A percentile compares a stretch with the other conserved stretches of the same genome.
Evolutionary conservation across 2,888 invertebrate genomes (phyloP).

Genomic region (Lasiommata megera): DNA sequence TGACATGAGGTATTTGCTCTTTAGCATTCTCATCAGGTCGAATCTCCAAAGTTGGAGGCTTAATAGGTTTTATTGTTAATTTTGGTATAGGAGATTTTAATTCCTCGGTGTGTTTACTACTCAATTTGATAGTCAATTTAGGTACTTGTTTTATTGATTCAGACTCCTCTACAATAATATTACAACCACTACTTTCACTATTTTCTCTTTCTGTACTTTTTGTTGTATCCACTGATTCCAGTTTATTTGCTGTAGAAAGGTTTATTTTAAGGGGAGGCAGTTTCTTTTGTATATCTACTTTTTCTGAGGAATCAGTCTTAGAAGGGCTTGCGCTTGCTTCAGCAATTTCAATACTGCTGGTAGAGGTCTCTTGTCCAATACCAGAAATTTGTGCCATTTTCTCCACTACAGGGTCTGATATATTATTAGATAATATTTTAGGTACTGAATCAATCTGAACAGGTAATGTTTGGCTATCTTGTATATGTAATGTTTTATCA

Average conservation of each 20-base stretch:
- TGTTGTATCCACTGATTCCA: slow-evolving; percentile 33
- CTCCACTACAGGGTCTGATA: slow-evolving; percentile 3
- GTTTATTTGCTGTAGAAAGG: slow-evolving; percentile 39
- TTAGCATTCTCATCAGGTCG: slow-evolving; percentile 40
- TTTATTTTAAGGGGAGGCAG: slow-evolving; percentile 47
- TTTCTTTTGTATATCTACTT: slow-evolving; percentile 9
- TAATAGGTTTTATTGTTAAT: slow-evolving; percentile 64
- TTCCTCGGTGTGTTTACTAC: slow-evolving; percentile 62
- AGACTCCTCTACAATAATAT: slow-evolving; percentile 31
- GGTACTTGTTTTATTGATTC: slow-evolving; percentile 66
- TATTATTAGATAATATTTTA: slow-evolving; percentile 11
- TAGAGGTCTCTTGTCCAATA: slow-evolving; percentile 13
- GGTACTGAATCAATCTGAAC: slow-evolving; percentile 11
- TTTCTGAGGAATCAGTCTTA: slow-evolving; percentile 1
- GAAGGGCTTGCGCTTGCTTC: slow-evolving; percentile 4
- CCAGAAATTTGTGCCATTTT: slow-evolving; percentile 14
- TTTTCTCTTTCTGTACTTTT: slow-evolving; percentile 32
- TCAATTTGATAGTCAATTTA: slow-evolving; percentile 75
- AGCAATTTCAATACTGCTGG: slow-evolving; percentile 1
- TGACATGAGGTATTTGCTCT: slow-evolving; percentile 62
- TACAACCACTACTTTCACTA: slow-evolving; percentile 39
- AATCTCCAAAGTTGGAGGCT: slow-evolving; percentile 44
- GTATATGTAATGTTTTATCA: background rate
- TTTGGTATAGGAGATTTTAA: slow-evolving; percentile 65
- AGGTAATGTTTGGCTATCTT: background rate